phyloP scores from a whole-genome alignment of 1,140 invertebrate genomes.

The Brachionus koreanus region DNA sequence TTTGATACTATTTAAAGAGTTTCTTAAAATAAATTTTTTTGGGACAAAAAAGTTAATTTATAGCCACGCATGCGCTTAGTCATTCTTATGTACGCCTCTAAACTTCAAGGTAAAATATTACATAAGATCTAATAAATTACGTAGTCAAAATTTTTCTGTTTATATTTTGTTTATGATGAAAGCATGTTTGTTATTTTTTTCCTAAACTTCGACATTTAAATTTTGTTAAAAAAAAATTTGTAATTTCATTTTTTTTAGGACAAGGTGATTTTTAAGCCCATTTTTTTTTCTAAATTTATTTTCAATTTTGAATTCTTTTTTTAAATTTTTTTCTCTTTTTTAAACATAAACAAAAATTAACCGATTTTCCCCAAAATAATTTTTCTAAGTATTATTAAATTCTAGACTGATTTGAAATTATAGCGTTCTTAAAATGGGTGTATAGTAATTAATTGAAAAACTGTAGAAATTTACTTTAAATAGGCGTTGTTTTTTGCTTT shows the following conservation, averaged over 20 bases:
- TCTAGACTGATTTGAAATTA: not conserved
- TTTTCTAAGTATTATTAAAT: not conserved
- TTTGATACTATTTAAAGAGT: not conserved
- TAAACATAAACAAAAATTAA: not conserved
- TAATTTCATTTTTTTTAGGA: not conserved
- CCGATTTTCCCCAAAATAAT: not conserved
- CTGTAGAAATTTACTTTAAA: not conserved
- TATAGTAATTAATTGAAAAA: not conserved
- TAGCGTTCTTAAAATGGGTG: not conserved
- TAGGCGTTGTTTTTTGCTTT: not conserved
- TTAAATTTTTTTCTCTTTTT: not conserved
- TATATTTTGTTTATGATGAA: not conserved
- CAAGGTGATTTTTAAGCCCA: not conserved
- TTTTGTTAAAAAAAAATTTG: not conserved
- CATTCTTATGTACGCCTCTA: not conserved
- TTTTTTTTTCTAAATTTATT: not conserved
- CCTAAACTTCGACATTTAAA: not conserved
- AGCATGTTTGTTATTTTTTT: not conserved
- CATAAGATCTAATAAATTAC: not conserved
- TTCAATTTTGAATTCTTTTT: not conserved
- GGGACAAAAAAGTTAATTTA: too few relatives aligned
- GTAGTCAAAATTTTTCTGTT: not conserved
- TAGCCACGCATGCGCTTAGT: not conserved
- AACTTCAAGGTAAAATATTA: not conserved
- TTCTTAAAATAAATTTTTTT: not conserved